phyloP scores from a whole-genome alignment of 2,888 invertebrate species.

The Drosophila tanythrix region DNA sequence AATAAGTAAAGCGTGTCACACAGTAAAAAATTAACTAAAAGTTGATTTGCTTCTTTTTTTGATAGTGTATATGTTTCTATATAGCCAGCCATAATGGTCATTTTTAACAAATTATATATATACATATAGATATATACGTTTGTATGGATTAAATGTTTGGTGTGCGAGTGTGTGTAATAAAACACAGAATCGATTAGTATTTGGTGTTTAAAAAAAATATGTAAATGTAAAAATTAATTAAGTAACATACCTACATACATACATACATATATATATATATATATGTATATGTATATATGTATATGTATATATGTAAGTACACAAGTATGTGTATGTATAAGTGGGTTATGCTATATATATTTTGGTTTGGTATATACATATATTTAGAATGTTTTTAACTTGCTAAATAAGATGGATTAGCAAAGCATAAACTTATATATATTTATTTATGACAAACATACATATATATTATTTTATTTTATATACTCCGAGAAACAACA shows the following conservation, averaged over 20 bases:
- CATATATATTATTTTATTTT: slow-evolving; percentile 21
- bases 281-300: slow-evolving; percentile 18
- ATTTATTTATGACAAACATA: slow-evolving; percentile 27
- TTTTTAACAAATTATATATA: slow-evolving; percentile 30
- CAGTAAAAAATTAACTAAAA: slow-evolving; percentile 15
- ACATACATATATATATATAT: slow-evolving; percentile 5
- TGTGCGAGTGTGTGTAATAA: slow-evolving; percentile 49
- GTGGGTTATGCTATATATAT: slow-evolving; percentile 37
- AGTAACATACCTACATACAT: slow-evolving; percentile 34
- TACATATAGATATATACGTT: not conserved
- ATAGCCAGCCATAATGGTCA: slow-evolving; percentile 17
- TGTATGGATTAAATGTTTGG: slow-evolving; percentile 14
- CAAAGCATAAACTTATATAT: slow-evolving; percentile 47
- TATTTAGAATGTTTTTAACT: slow-evolving; percentile 21
- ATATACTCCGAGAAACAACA: slow-evolving; percentile 24
- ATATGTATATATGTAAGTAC: slow-evolving; percentile 38
- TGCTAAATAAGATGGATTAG: slow-evolving; percentile 28
- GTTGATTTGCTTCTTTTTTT: not conserved
- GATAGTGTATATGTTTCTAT: slow-evolving; percentile 13
- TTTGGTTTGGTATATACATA: slow-evolving; percentile 10
- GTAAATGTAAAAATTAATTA: slow-evolving; percentile 33
- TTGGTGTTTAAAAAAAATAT: slow-evolving; percentile 41
- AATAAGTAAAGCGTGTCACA: slow-evolving; percentile 47
- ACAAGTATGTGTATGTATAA: slow-evolving; percentile 1
- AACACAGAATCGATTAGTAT: slow-evolving; percentile 83